These are phyloP conservation scores for Unio delphinus DNA, from an alignment of 2,888 invertebrate genomes.

Conservation along the genomic window DNA sequence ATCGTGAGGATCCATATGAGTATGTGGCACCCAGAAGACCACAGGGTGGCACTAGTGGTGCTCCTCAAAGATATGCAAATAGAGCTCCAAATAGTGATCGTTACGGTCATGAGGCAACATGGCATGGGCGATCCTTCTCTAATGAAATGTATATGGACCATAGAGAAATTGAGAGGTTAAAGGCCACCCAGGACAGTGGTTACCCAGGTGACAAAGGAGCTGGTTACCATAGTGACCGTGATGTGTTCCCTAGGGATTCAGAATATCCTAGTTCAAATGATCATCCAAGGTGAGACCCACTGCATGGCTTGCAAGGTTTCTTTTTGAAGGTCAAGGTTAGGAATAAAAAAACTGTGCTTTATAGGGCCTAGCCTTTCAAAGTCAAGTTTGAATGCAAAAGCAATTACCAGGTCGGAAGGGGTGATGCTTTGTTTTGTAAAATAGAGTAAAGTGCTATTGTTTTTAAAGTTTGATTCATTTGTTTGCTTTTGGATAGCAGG, in stretches of 20 bases:
- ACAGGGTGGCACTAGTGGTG: constrained; percentile 6
- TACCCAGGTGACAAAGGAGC: constrained; percentile 9
- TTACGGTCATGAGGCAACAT: constrained; percentile 16
- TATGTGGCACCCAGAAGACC: constrained; percentile 45
- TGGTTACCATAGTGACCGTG: constrained; percentile 20
- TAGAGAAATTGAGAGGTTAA: constrained; percentile 46
- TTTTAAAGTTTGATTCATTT: no score
- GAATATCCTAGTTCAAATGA: constrained; percentile 46
- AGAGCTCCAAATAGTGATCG: constrained; percentile 18
- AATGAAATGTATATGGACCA: constrained; percentile 68
- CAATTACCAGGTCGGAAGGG: no score
- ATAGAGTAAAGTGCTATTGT: no score
- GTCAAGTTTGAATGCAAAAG: no score
- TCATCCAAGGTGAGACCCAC: constrained; percentile 50
- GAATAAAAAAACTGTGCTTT: background rate
- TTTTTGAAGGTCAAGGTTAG: constrained; percentile 9
- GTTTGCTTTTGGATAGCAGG: no score
- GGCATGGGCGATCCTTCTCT: constrained; percentile 50
- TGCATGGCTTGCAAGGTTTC: no score
- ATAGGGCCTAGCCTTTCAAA: no score
- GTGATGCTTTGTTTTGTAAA: no score
- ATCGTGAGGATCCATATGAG: constrained; percentile 55
- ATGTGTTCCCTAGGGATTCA: constrained; percentile 30
- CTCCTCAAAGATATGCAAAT: constrained; percentile 13
- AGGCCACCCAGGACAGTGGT: constrained; percentile 26